Base-by-base conservation (phyloP, 2,888 invertebrate species). In the Xylota sylvarum region DNA sequence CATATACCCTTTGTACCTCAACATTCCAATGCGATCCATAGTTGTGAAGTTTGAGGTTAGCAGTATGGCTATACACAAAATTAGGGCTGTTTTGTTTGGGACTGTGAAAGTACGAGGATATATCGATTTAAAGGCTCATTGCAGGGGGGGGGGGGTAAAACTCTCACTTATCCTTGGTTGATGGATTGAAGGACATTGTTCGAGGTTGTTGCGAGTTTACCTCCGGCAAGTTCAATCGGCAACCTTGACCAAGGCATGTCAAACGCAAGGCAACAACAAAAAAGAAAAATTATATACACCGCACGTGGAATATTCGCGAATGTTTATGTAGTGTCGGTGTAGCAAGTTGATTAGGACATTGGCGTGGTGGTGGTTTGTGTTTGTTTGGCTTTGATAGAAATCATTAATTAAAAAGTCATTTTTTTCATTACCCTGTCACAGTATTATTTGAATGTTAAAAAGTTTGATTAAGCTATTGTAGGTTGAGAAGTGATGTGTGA, bases 251-350 rank as follows among this genome's bases (percentile, higher is more conserved):
- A 74, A 56, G 74, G 46, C 82, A 70, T 64, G 55, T 65, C 77
- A 77, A 74, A 56, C 55, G 27, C 23, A 73, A 14, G 23, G 14
- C 23, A 64, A 27, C 73, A 40, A 46, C 37, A 32, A 58, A 55
- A 6, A 12, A 6, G 23, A 60, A 9, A 58, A 67, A 52, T 62
- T 46, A 43, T 67, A 17, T 64, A 55, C 10, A 4, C 46, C 19
- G 72, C 84, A 84, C 84, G 84, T 84, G 74, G 73, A 19, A 84
- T 69, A 48, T 73, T 83, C 73, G 73, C 79, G 37, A 73, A 56
- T 43, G 27, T 62, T 62, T 56, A 37, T 79, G 55, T 58, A 37
- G 46, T 35, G 62, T 32, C 35, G 43, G 50, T 46, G 62, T 40
- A 23, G 17, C 32, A 9, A 46, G 27, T 60, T 62, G 27, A 52